Evolutionary conservation across 2,113 vertebrate species (phyloP), one percentile per base, ranked within the genome.

Genomic region (Phaetusa simplex): DNA sequence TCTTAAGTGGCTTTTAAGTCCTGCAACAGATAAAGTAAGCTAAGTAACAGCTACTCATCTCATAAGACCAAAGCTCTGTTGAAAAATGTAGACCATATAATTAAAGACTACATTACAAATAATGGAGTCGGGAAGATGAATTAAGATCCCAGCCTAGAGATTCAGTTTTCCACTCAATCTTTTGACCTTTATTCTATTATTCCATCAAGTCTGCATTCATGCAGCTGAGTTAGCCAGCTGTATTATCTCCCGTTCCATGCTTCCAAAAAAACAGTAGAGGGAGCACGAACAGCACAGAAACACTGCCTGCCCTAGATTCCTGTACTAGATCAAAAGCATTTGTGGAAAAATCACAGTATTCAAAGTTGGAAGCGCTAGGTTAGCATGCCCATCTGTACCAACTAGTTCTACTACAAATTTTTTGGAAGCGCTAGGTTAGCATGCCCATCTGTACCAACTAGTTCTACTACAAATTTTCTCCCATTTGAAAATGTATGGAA

Each of bases 241-340:
- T 24, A 9, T 12, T 64, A 40, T 40, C 40, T 70, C n/a, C 27
- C 3, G 0, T 14, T 92, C 38, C 34, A 9, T 29, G 66, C 47
- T 69, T 47, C 26, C 11, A 36, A 71, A 42, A 59, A 5, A 6
- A 8, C 96, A 84, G 65, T 4, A 97, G 96, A 81, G 95, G 97
- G 96, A 95, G 94, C 81, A 79, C 42, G 4, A 79, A 72, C 17
- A 84, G 77, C 94, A 82, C 81, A 76, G 56, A 86, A 95, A 65
- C 30, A 23, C 3, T 30, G 15, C 17, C 47, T 53, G 42, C 8
- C 9, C 12, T 45, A 73, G 42, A 19, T 14, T 55, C 10, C 20
- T 14, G 6, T 1, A 16, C 21, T 7, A 19, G 4, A 36, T 40
- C 26, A 47, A 61, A 82, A 52, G 5, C 29, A 8, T 5, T 22